Evolutionary conservation across 2,113 vertebrate species (phyloP).

Genomic region (Lamprologus sp.): DNA sequence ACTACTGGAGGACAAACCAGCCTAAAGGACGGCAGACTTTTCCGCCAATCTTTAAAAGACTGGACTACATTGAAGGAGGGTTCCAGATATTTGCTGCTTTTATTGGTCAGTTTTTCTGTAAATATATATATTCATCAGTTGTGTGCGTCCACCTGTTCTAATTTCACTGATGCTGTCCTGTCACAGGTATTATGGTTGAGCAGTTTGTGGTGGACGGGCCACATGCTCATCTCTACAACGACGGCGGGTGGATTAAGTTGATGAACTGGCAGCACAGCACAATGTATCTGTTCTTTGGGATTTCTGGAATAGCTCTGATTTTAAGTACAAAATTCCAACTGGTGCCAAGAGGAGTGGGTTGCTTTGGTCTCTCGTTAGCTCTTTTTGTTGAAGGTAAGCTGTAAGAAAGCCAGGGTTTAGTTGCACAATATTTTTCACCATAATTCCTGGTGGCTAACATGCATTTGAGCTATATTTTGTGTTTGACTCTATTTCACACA

Average conservation of each 20-base stretch:
- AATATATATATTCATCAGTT: neutral
- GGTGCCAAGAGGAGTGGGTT: constrained; percentile 76
- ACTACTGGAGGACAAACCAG: constrained; percentile 65
- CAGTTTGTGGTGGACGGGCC: constrained; percentile 93
- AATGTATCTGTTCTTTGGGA: constrained; percentile 93
- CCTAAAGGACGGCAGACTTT: constrained; percentile 34
- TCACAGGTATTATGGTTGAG: constrained; percentile 86
- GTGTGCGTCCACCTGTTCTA: neutral
- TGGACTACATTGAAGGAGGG: constrained; percentile 80
- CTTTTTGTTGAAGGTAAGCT: constrained; percentile 83
- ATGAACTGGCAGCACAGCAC: constrained; percentile 99
- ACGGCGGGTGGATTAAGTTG: constrained; percentile 81
- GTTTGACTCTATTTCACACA: neutral
- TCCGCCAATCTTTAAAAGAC: constrained; percentile 44
- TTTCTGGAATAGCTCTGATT: constrained; percentile 76
- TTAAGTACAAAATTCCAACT: constrained; percentile 38
- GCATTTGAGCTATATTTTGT: neutral
- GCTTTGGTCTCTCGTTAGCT: constrained; percentile 74
- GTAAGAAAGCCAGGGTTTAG: neutral
- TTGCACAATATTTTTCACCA: neutral
- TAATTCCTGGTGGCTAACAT: neutral
- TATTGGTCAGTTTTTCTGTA: constrained; percentile 73
- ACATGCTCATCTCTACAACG: constrained; percentile 76
- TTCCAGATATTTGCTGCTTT: constrained; percentile 71
- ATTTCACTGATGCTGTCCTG: neutral